These are phyloP conservation scores for Fulica atra DNA, from an alignment of 2,113 vertebrate species.

Conservation along the genomic window DNA sequence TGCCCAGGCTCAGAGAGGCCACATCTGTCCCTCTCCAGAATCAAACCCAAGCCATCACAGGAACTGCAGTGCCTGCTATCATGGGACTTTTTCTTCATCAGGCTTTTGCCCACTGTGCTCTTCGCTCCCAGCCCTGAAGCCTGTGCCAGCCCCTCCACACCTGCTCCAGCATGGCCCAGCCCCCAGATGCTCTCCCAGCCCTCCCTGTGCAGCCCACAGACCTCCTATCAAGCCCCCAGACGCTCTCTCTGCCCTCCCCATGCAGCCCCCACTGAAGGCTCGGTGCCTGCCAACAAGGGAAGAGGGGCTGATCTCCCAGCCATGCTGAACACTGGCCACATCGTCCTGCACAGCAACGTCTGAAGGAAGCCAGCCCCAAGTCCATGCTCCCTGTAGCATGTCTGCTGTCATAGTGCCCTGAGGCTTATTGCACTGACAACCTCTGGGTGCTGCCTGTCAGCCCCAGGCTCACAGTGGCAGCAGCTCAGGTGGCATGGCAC, in stretches of 20 bases:
- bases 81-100: neutral
- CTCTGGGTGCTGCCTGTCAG: neutral
- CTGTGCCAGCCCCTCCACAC: neutral
- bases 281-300: neutral
- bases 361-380: rapidly evolving
- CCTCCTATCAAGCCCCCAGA: neutral
- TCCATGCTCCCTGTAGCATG: rapidly evolving
- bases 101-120: neutral
- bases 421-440: rapidly evolving
- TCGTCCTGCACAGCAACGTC: neutral
- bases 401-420: rapidly evolving
- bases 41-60: neutral
- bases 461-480: rapidly evolving
- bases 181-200: neutral
- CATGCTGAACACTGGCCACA: neutral
- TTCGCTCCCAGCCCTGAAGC: rapidly evolving
- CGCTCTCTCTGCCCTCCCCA: too few relatives aligned
- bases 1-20: neutral
- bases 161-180: neutral
- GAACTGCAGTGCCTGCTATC: neutral
- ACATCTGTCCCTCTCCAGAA: neutral
- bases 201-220: too few relatives aligned
- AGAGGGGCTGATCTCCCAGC: neutral
- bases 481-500: neutral
- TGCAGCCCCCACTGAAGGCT: neutral